Conservation (phyloP, 2,888 invertebrate species). For the Himalopsyche kuldschensis region DNA sequence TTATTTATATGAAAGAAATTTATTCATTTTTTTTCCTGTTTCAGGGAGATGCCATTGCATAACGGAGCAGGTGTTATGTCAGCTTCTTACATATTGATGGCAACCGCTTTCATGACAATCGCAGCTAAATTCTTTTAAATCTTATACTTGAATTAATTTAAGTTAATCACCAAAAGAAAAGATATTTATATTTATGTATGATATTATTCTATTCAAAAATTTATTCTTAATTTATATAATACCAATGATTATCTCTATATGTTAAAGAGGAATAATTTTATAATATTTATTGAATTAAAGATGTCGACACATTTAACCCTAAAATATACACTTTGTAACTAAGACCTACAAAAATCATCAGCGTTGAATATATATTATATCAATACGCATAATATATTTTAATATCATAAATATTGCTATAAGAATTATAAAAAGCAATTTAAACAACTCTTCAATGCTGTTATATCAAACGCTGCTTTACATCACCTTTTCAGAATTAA, state of each 20-base stretch:
- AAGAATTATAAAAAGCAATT: too few relatives aligned
- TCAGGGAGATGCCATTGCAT: not conserved
- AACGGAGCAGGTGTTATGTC: not conserved
- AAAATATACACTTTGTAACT: too few relatives aligned
- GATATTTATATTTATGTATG: not conserved
- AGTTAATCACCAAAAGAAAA: not conserved
- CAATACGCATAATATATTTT: too few relatives aligned
- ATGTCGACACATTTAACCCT: not conserved
- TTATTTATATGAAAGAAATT: too few relatives aligned
- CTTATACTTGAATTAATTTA: not conserved
- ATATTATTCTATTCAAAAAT: not conserved
- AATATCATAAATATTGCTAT: too few relatives aligned
- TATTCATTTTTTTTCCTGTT: not conserved
- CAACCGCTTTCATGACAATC: not conserved
- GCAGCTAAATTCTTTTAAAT: not conserved
- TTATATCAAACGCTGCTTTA: too few relatives aligned
- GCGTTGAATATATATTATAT: too few relatives aligned
- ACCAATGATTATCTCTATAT: not conserved
- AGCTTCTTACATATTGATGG: not conserved
- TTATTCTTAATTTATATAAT: not conserved
- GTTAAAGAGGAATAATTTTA: not conserved
- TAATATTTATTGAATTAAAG: not conserved
- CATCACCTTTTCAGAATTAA: too few relatives aligned
- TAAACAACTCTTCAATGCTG: too few relatives aligned
- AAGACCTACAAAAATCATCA: too few relatives aligned